Percentiles rank a stretch among this genome's conserved stretches.
Evolutionary conservation across 92 coral and sea anemone genomes (phyloP).

Genomic region (Diadumene lineata): DNA sequence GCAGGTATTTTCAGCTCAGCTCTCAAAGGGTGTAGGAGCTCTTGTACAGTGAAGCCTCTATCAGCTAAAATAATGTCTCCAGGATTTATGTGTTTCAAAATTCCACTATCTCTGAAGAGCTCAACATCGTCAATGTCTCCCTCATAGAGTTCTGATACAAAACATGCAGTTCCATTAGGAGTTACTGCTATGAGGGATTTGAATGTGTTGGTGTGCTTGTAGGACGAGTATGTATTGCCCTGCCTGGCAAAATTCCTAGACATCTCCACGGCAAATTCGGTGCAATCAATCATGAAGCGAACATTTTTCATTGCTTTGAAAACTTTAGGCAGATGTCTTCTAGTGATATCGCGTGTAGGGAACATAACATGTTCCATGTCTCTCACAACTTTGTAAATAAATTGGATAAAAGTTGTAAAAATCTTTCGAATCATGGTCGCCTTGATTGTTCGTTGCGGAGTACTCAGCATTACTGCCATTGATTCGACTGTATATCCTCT

Average conservation of each 20-base stretch:
- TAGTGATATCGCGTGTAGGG: not conserved
- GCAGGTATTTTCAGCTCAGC: constrained; percentile 28
- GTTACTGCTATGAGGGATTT: constrained; percentile 34
- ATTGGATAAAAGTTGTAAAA: constrained; percentile 46
- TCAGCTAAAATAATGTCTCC: constrained; percentile 28
- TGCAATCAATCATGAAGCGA: not conserved
- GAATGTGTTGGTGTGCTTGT: constrained; percentile 29
- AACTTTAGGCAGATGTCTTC: not conserved
- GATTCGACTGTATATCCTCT: constrained; percentile 1
- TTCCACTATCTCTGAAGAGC: constrained; percentile 35
- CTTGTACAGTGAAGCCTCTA: constrained; percentile 53
- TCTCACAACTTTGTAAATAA: constrained; percentile 40
- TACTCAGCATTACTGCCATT: not conserved
- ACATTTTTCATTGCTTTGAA: not conserved
- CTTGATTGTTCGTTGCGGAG: constrained; percentile 10
- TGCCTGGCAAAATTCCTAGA: constrained; percentile 28
- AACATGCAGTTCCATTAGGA: constrained; percentile 44
- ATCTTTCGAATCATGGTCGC: constrained; percentile 39
- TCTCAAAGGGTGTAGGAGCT: constrained; percentile 39
- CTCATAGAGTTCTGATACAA: constrained; percentile 45
- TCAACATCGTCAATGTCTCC: constrained; percentile 30
- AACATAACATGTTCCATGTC: constrained; percentile 12
- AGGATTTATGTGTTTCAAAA: constrained; percentile 26
- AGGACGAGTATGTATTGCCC: constrained; percentile 28
- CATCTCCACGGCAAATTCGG: not conserved